Evolutionary conservation across 2,888 invertebrate genomes (phyloP).

Genomic region (Conus canariensis): DNA sequence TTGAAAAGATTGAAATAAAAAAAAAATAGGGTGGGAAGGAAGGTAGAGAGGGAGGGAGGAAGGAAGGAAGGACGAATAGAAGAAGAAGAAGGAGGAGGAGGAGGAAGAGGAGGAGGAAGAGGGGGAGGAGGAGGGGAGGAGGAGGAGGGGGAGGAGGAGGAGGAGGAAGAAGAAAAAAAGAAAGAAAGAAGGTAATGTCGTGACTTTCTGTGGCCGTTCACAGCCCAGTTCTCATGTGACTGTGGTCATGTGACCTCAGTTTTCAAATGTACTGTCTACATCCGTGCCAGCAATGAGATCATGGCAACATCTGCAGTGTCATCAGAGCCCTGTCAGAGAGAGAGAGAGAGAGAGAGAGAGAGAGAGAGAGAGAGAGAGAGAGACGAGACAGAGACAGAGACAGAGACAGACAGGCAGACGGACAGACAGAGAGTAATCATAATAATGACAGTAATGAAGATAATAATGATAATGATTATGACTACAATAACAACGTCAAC

Average conservation of each 20-base stretch:
- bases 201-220: no score
- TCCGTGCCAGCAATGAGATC: no score
- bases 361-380: neutral
- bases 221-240: no score
- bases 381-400: neutral
- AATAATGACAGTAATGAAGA: neutral
- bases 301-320: no score
- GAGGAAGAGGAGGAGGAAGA: neutral
- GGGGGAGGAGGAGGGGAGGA: neutral
- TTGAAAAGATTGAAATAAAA: no score
- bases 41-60: neutral
- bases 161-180: no score
- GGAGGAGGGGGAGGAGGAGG: neutral
- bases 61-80: neutral
- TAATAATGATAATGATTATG: neutral
- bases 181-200: neutral
- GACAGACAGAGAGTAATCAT: no score
- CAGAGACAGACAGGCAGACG: neutral
- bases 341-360: no score
- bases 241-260: no score
- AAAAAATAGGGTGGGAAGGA: no score
- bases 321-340: no score
- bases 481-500: neutral
- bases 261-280: no score
- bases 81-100: neutral